A percentile compares a stretch with the other conserved stretches of the same genome.
Evolutionary conservation across 2,888 invertebrate species (phyloP).

Genomic region (Lysandra coridon): DNA sequence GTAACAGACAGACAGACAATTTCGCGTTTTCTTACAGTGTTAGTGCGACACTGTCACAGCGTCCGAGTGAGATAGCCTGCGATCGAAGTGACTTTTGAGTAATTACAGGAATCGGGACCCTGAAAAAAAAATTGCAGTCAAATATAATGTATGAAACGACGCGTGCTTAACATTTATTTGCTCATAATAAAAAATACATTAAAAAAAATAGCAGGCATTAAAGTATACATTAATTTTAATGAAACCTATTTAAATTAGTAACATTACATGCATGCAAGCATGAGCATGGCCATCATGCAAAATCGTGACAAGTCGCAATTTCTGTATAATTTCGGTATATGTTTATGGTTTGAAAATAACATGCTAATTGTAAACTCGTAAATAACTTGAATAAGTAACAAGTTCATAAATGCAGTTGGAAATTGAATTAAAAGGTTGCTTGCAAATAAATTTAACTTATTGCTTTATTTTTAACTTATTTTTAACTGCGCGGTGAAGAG

Average conservation of each 20-base stretch:
- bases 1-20: too few relatives aligned
- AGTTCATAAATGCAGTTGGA: background rate
- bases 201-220: background rate
- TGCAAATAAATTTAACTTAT: background rate
- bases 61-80: too few relatives aligned
- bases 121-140: background rate
- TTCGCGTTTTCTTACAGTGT: too few relatives aligned
- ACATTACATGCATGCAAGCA: slow-evolving; percentile 12
- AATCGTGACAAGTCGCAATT: slow-evolving; percentile 39
- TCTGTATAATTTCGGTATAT: slow-evolving; percentile 30
- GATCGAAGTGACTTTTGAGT: too few relatives aligned
- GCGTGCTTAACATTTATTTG: background rate
- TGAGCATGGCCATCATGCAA: slow-evolving; percentile 12
- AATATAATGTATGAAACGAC: background rate
- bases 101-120: too few relatives aligned
- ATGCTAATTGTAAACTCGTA: slow-evolving; percentile 20
- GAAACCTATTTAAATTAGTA: slow-evolving; percentile 3
- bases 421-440: background rate
- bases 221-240: slow-evolving; percentile 5
- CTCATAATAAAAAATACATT: background rate
- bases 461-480: background rate
- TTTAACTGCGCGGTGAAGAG: background rate
- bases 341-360: slow-evolving; percentile 25
- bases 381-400: slow-evolving; percentile 9
- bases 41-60: too few relatives aligned